Evolutionary conservation across 2,888 invertebrate genomes (phyloP).

Genomic region (Torymus tubicola): DNA sequence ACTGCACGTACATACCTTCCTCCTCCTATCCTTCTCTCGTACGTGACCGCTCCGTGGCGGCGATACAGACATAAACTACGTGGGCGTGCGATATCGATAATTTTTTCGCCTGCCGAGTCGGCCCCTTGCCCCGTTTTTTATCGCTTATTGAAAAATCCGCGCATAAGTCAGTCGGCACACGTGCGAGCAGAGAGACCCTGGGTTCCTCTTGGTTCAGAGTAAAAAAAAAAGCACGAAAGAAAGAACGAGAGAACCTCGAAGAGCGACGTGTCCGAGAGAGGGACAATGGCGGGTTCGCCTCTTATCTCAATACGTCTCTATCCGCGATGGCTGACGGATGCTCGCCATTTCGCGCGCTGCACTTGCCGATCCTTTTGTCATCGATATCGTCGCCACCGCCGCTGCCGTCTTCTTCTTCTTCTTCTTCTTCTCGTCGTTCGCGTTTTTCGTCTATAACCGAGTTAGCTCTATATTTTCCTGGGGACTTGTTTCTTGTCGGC

Average conservation of each 20-base stretch:
- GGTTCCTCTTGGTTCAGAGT: too few species aligned
- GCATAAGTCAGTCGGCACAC: constrained; percentile 56
- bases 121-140: constrained; percentile 20
- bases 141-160: constrained; percentile 55
- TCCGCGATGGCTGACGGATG: constrained; percentile 73
- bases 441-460: neutral
- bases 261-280: neutral
- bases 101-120: constrained; percentile 5
- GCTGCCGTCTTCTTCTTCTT: constrained; percentile 21
- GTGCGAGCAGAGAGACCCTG: constrained; percentile 26
- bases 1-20: too few species aligned
- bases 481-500: constrained; percentile 6
- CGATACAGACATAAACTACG: constrained; percentile 39
- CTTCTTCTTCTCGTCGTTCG: constrained; percentile 47
- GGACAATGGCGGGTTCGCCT: constrained; percentile 16
- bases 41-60: too few species aligned
- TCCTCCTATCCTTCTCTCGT: neutral
- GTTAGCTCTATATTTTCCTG: constrained; percentile 37
- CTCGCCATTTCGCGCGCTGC: constrained; percentile 66
- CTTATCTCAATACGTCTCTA: constrained; percentile 71
- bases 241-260: neutral
- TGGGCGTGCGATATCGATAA: constrained; percentile 23
- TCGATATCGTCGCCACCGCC: constrained; percentile 30
- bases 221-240: too few species aligned
- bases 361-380: constrained; percentile 41